Base-by-base conservation (phyloP, 2,888 invertebrate species). In the Platynereis dumerilii region DNA sequence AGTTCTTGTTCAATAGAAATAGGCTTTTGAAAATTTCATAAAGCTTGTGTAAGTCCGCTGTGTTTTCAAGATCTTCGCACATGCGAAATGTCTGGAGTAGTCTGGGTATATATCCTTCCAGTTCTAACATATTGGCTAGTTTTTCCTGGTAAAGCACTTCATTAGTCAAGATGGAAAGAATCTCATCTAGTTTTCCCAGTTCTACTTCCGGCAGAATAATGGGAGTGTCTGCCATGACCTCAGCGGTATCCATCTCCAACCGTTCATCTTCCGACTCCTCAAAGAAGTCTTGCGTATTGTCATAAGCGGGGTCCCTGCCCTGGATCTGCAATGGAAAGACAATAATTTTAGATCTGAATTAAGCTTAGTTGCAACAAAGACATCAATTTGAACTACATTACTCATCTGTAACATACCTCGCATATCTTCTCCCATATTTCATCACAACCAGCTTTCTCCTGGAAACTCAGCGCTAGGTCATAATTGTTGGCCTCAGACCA, bases 351-450 rank as follows among this genome's bases (percentile, higher is more conserved):
- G n/a, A n/a, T n/a, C 58, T 10, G n/a, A 24, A 24, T 12, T 10
- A 48, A 44, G n/a, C n/a, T n/a, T n/a, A n/a, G n/a, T n/a, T n/a
- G n/a, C n/a, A n/a, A n/a, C n/a, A n/a, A n/a, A n/a, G n/a, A n/a
- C n/a, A n/a, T n/a, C n/a, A n/a, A n/a, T n/a, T n/a, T n/a, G n/a
- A n/a, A n/a, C n/a, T n/a, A n/a, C n/a, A n/a, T n/a, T n/a, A n/a
- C n/a, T n/a, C n/a, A n/a, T n/a, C n/a, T n/a, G n/a, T n/a, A n/a
- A 54, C 82, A 83, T 86, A 92, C 92, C 88, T 94, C 93, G 86
- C 99, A 99, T 81, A 99, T 99, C 86, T 97, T 97, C 82, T 97
- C 97, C 99, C 99, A 99, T 79, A 99, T 97, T 87, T 99, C 99
- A 89, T 99, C 98, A 88, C 99, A 99, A 80, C 99, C 99, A 69